A percentile compares a stretch with the other conserved stretches of the same genome.
phyloP scores from a whole-genome alignment of 2,888 invertebrate genomes.

The Sphecodes monilicornis region DNA sequence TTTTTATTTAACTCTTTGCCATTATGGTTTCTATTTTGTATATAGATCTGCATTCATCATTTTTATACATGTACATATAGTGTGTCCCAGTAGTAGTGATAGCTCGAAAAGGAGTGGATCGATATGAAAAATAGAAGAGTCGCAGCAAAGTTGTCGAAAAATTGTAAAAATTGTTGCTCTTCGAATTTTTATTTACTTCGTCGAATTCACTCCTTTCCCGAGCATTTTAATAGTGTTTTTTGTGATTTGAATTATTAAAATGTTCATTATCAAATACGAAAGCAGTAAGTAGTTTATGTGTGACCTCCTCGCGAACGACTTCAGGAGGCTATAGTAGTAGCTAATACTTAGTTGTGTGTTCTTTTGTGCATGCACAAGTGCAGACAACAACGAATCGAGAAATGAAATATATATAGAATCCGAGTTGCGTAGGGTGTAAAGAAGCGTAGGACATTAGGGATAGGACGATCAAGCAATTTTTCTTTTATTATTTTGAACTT shows the following conservation, averaged over 20 bases:
- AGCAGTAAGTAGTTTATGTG: conserved; percentile 42
- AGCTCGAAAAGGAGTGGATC: neutral
- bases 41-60: neutral
- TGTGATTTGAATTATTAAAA: conserved; percentile 12
- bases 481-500: conserved; percentile 35
- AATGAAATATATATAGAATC: neutral
- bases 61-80: neutral
- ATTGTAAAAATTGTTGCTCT: too few relatives aligned
- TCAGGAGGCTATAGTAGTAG: conserved; percentile 45
- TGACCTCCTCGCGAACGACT: conserved; percentile 61
- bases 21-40: neutral
- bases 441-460: neutral
- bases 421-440: neutral
- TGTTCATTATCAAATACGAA: neutral
- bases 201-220: neutral
- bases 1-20: too few relatives aligned
- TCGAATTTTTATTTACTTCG: neutral
- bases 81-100: neutral
- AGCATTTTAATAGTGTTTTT: neutral
- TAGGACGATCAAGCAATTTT: neutral
- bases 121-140: neutral
- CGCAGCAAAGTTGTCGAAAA: neutral
- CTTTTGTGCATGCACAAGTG: neutral
- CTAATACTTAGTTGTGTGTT: conserved; percentile 30
- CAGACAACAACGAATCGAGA: neutral